A percentile compares a stretch with the other conserved stretches of the same genome.
Conservation (phyloP, 2,797 vertebrate genomes). For the Enteromius anoplus region DNA sequence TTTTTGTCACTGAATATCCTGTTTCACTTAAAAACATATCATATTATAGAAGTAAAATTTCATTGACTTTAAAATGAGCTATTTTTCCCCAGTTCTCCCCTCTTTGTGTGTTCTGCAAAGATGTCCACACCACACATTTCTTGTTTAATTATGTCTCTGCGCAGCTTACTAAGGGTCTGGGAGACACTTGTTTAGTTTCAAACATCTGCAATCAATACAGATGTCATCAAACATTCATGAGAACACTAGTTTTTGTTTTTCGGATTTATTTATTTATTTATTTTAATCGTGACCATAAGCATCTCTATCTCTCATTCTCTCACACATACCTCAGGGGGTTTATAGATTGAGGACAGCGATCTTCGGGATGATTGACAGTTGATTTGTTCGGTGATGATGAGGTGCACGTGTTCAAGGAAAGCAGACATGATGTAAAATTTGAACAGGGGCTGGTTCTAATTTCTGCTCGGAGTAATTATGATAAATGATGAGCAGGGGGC, state of each 20-base stretch:
- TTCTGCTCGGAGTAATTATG: constrained; percentile 75
- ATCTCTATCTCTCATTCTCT: constrained; percentile 34
- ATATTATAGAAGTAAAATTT: background rate
- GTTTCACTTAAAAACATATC: background rate
- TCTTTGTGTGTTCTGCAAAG: background rate
- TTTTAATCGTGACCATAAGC: constrained; percentile 47
- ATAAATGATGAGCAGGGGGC: constrained; percentile 76
- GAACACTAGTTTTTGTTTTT: constrained; percentile 74
- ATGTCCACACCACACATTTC: constrained; percentile 71
- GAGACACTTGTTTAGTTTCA: constrained; percentile 84
- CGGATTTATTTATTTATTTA: constrained; percentile 72
- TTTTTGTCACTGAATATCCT: background rate
- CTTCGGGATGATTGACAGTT: constrained; percentile 75
- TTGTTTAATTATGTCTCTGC: constrained; percentile 78
- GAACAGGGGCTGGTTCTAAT: constrained; percentile 69
- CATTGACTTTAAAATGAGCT: background rate
- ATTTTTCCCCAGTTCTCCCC: background rate
- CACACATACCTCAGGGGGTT: constrained; percentile 65
- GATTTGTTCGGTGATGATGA: constrained; percentile 75
- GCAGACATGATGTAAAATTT: constrained; percentile 78
- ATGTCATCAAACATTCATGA: constrained; percentile 81
- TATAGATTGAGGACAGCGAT: constrained; percentile 79
- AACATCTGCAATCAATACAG: constrained; percentile 78
- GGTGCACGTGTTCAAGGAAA: constrained; percentile 75
- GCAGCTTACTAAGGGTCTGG: constrained; percentile 76